These are phyloP conservation scores for Ramphastos sulfuratus DNA, from an alignment of 2,113 vertebrate genomes.

Conservation along the genomic window DNA sequence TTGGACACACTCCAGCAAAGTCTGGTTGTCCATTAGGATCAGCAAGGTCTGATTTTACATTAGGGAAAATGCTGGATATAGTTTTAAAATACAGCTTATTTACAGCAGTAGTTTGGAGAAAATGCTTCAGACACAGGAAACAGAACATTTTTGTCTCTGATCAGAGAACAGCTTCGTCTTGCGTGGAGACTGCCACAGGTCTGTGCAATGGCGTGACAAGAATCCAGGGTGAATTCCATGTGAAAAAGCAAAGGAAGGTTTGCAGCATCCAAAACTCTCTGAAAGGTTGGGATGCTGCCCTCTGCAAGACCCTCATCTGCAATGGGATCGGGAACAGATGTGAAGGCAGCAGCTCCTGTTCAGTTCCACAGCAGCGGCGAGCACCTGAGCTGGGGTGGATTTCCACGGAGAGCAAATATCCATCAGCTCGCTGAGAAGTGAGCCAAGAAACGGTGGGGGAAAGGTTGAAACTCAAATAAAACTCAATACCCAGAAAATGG, in stretches of 20 bases:
- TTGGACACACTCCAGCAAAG: too few relatives aligned
- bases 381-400: neutral
- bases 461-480: constrained; percentile 14
- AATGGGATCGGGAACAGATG: neutral
- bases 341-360: neutral
- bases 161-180: neutral
- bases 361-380: neutral
- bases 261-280: neutral
- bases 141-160: neutral
- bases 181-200: neutral
- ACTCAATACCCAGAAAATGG: neutral
- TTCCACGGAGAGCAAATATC: neutral
- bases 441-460: neutral
- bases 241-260: neutral
- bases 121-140: neutral
- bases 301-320: neutral
- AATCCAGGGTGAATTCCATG: neutral
- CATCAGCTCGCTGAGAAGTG: neutral
- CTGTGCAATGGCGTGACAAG: rapidly evolving
- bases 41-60: neutral
- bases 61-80: neutral
- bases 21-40: too few relatives aligned
- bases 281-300: rapidly evolving
- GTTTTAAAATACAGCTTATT: neutral
- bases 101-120: neutral